phyloP scores from a whole-genome alignment of 2,888 invertebrate genomes.

The Chloroclysta siterata region DNA sequence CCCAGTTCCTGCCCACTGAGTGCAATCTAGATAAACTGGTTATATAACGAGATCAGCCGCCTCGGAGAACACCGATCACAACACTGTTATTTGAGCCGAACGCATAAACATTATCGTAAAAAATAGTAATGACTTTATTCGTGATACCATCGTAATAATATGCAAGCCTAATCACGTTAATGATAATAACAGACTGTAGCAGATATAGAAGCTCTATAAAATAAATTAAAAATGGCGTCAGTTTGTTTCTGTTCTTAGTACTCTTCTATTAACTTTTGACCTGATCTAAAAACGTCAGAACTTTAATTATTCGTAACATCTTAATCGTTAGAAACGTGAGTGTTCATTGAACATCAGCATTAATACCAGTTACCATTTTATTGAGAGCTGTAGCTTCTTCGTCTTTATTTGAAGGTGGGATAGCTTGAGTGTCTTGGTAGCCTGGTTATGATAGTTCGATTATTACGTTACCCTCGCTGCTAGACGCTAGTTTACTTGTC shows the following conservation, averaged over 20 bases:
- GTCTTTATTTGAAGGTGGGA: conserved; percentile 42
- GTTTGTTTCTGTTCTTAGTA: conserved; percentile 18
- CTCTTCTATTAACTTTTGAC: conserved; percentile 49
- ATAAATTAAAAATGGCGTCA: conserved; percentile 30
- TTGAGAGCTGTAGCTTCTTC: conserved; percentile 47
- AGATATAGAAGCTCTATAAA: conserved; percentile 26
- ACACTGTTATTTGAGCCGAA: conserved; percentile 24
- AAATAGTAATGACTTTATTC: conserved; percentile 38
- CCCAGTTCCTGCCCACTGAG: conserved; percentile 14
- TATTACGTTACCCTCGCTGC: conserved; percentile 77
- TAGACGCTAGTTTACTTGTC: conserved; percentile 79
- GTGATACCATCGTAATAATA: conserved; percentile 32
- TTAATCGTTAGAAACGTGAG: conserved; percentile 79
- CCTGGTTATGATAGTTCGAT: conserved; percentile 72
- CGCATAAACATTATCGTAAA: conserved; percentile 33
- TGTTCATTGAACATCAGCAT: conserved; percentile 73
- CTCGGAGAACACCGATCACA: conserved; percentile 20
- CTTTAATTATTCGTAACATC: conserved; percentile 81
- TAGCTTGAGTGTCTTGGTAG: conserved; percentile 59
- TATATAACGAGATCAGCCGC: conserved; percentile 20
- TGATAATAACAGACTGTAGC: conserved; percentile 31
- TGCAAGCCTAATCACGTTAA: conserved; percentile 32
- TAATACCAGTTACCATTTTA: conserved; percentile 60
- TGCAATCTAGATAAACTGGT: conserved; percentile 26
- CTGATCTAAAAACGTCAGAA: conserved; percentile 74